These are phyloP conservation scores for Ametastegia equiseti DNA, from an alignment of 2,888 invertebrate genomes.

Conservation along the genomic window DNA sequence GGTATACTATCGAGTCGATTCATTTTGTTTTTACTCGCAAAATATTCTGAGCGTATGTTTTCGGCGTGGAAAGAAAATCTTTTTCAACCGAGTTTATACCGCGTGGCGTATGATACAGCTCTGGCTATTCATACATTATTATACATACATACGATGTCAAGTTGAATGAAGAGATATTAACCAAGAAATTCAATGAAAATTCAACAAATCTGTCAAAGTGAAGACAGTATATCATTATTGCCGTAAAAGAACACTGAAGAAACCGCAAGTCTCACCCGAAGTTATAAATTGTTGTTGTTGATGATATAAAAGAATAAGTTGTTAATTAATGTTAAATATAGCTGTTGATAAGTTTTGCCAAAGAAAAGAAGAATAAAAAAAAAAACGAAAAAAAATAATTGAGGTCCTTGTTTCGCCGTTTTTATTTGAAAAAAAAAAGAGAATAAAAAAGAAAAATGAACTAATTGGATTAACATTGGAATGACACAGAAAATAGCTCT, in stretches of 20 bases:
- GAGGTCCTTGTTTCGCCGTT: conserved; percentile 55
- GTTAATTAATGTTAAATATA: conserved; percentile 69
- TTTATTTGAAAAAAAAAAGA: conserved; percentile 37
- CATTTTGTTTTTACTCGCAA: neutral
- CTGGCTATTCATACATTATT: too few relatives aligned
- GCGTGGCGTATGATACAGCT: too few relatives aligned
- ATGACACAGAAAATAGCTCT: neutral
- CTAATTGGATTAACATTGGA: neutral
- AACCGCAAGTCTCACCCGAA: conserved; percentile 35
- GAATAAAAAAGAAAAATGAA: conserved; percentile 43
- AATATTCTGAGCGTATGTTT: neutral
- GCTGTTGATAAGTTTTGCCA: conserved; percentile 62
- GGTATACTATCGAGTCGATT: neutral
- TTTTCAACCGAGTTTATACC: too few relatives aligned
- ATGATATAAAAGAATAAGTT: conserved; percentile 66
- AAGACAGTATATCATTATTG: neutral
- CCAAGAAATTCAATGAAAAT: neutral
- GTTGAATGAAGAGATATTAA: neutral
- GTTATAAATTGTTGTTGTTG: conserved; percentile 61
- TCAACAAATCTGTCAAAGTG: neutral
- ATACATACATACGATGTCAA: neutral
- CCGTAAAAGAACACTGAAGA: neutral
- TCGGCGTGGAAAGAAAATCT: neutral
- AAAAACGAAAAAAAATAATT: conserved; percentile 48
- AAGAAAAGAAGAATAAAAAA: neutral